Evolutionary conservation across 2,888 invertebrate genomes (phyloP).

Genomic region (Trichogramma evanescens): DNA sequence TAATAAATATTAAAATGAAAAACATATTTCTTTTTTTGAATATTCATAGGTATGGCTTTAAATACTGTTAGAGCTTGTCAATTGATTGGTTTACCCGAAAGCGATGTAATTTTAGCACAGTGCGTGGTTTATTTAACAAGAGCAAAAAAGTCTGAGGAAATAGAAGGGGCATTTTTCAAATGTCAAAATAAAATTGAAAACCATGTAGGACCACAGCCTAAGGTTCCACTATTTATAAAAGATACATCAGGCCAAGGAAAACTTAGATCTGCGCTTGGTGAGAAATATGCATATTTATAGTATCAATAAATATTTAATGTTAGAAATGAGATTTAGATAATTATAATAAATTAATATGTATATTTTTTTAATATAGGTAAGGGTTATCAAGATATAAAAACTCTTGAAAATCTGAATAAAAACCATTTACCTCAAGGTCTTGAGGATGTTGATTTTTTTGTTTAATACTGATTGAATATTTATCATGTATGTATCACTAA

Average conservation of each 20-base stretch:
- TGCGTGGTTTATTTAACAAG: conserved; percentile 70
- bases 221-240: conserved; percentile 17
- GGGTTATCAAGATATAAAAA: conserved; percentile 50
- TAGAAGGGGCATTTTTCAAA: conserved; percentile 31
- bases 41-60: conserved; percentile 58
- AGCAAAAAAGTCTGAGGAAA: conserved; percentile 61
- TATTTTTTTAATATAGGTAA: too few species aligned
- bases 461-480: conserved; percentile 1
- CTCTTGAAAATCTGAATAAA: conserved; percentile 51
- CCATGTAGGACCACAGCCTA: conserved; percentile 14
- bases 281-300: conserved; percentile 42
- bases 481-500: not conserved
- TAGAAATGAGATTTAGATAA: too few species aligned
- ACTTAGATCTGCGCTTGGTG: conserved; percentile 25
- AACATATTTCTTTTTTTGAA: not conserved
- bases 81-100: conserved; percentile 75
- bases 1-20: not conserved
- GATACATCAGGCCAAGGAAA: conserved; percentile 24
- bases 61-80: conserved; percentile 74
- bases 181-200: conserved; percentile 7
- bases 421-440: conserved; percentile 60
- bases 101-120: conserved; percentile 71
- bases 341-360: too few species aligned
- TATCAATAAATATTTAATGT: conserved; percentile 44
- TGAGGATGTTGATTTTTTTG: conserved; percentile 55